A percentile compares a stretch with the other conserved stretches of the same genome.
These are phyloP conservation scores for Tinea semifulvella DNA, from an alignment of 2,888 invertebrate genomes.

Conservation along the genomic window DNA sequence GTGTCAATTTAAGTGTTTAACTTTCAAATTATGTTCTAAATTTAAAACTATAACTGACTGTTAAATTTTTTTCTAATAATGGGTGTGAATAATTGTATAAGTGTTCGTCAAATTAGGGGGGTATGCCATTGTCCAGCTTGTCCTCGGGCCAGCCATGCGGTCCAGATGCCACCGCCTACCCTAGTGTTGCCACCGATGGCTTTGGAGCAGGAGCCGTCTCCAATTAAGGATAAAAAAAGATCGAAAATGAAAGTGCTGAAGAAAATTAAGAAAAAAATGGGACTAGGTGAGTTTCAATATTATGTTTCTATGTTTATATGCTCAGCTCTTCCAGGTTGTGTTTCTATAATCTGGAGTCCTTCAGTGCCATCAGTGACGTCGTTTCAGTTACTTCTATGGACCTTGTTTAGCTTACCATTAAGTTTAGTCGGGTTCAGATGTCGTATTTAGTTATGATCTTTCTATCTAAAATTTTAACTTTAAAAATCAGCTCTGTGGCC, in stretches of 20 bases:
- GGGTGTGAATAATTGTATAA: slow-evolving; percentile 66
- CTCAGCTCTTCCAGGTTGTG: too few species aligned
- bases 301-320: too few species aligned
- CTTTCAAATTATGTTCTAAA: background rate
- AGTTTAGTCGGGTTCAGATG: too few species aligned
- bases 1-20: slow-evolving; percentile 19
- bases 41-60: slow-evolving; percentile 21
- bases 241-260: slow-evolving; percentile 89
- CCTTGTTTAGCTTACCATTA: too few species aligned
- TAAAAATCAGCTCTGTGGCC: too few species aligned
- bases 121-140: slow-evolving; percentile 65
- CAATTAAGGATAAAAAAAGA: slow-evolving; percentile 56
- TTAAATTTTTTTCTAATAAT: slow-evolving; percentile 26
- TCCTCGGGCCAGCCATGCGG: slow-evolving; percentile 47
- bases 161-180: slow-evolving; percentile 50
- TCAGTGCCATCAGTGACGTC: too few species aligned
- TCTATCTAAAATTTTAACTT: too few species aligned
- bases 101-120: slow-evolving; percentile 64
- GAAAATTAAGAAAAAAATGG: slow-evolving; percentile 88
- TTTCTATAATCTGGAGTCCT: too few species aligned
- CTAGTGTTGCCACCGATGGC: slow-evolving; percentile 59
- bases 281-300: slow-evolving; percentile 74
- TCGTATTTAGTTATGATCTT: too few species aligned
- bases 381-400: too few species aligned
- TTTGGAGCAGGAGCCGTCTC: slow-evolving; percentile 51